Percentiles rank a stretch among this genome's conserved stretches.
phyloP scores from a whole-genome alignment of 2,888 invertebrate genomes.

The Eustalomyia histrio region DNA sequence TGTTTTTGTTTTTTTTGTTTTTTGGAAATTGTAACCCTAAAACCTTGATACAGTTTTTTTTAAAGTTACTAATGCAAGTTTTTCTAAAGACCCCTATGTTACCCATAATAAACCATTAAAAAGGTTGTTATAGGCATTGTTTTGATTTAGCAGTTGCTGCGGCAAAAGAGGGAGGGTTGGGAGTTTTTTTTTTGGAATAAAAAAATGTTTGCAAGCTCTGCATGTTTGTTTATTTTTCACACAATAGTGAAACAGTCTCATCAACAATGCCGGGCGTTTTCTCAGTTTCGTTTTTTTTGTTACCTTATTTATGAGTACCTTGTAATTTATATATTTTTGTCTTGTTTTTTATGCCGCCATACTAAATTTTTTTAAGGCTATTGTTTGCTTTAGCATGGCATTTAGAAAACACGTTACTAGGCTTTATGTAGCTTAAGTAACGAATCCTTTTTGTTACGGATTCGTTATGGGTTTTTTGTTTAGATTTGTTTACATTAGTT shows the following conservation, averaged over 20 bases:
- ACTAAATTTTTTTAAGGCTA: constrained; percentile 38
- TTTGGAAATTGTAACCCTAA: constrained; percentile 56
- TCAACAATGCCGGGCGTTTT: constrained; percentile 48
- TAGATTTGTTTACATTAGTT: constrained; percentile 70
- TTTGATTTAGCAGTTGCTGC: constrained; percentile 27
- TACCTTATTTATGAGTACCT: constrained; percentile 63
- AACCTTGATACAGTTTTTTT: constrained; percentile 62
- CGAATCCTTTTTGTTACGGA: constrained; percentile 65
- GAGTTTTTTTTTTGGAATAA: constrained; percentile 38
- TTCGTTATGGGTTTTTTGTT: constrained; percentile 67
- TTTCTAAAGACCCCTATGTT: constrained; percentile 49
- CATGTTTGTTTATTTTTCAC: constrained; percentile 66
- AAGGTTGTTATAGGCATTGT: constrained; percentile 27
- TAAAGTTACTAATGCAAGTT: constrained; percentile 25
- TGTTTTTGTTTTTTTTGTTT: constrained; percentile 32
- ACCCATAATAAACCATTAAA: constrained; percentile 52
- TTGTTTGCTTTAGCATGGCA: constrained; percentile 48
- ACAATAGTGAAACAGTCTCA: constrained; percentile 57
- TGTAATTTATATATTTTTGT: constrained; percentile 57
- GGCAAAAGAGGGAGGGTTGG: constrained; percentile 18
- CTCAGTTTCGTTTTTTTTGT: constrained; percentile 54
- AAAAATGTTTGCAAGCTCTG: constrained; percentile 52
- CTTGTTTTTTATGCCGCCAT: constrained; percentile 42
- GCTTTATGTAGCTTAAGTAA: constrained; percentile 61
- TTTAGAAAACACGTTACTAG: constrained; percentile 42